phyloP scores from a whole-genome alignment of 2,888 invertebrate genomes.

The Synergus itoensis region DNA sequence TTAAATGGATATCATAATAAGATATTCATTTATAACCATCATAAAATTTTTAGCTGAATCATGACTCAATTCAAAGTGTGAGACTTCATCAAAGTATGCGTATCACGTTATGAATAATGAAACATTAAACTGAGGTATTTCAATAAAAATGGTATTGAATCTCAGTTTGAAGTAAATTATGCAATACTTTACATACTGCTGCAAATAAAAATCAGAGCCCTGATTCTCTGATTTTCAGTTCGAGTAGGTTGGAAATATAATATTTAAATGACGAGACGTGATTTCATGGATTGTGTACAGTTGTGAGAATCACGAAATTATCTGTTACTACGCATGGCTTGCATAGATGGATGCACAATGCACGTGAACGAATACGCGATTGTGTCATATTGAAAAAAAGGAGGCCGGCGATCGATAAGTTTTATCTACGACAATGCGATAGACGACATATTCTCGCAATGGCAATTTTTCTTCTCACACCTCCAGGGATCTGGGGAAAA shows the following conservation, averaged over 20 bases:
- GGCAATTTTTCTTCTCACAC: constrained; percentile 27
- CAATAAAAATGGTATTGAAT: no score
- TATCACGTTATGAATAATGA: no score
- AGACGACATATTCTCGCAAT: constrained; percentile 25
- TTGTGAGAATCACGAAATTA: background rate
- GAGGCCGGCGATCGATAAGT: constrained; percentile 40
- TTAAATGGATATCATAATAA: no score
- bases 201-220: background rate
- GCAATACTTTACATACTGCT: background rate
- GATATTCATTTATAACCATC: no score
- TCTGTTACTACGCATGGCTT: background rate
- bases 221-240: background rate
- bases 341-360: constrained; percentile 25
- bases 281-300: background rate
- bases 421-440: constrained; percentile 32
- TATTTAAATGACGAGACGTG: background rate
- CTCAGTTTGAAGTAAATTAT: background rate
- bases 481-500: constrained; percentile 10
- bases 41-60: background rate
- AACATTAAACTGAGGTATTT: no score
- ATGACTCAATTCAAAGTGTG: background rate
- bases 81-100: no score
- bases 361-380: constrained; percentile 23
- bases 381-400: constrained; percentile 28
- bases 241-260: background rate